Evolutionary conservation across 1,140 invertebrate species (phyloP), one percentile per base, ranked within the genome.

Genomic region (Acromyrmex echinatior): DNA sequence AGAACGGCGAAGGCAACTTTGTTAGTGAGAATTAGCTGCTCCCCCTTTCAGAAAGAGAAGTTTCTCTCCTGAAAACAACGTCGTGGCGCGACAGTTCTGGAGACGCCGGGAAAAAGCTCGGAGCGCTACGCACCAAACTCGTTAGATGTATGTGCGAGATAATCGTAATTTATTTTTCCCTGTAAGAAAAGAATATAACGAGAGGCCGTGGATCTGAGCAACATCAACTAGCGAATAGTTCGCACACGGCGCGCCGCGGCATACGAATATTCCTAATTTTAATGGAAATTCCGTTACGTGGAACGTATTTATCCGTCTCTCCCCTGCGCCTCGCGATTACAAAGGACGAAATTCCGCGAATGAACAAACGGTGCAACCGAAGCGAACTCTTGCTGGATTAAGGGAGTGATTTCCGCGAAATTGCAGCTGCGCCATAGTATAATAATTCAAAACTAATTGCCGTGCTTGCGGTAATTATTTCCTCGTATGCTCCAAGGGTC

Each of bases 381-480:
- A 62, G 68, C 80, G 70, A 84, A 84, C 70, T 84, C 80, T 84
- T 84, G 70, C 70, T 31, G 66, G 87, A 86, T 89, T 89, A 89
- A 79, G n/a, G 14, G 65, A 70, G 65, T 71, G 82, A 90, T 90
- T 89, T 70, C 60, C 87, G 49, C 35, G 71, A 45, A 89, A 89
- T 89, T 88, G 56, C 58, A 65, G 39, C 71, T 86, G 56, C 84
- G 68, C 84, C 73, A 28, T 51, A 16, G 70, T n/a, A 65, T 73
- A 89, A 89, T 86, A 89, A 90, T 77, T 90, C 87, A 86, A n/a
- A 53, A 45, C 77, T 90, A 90, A 90, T 89, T 90, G 87, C 51
- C 76, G 68, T 84, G 86, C 63, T 49, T 14, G 28, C 28, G 21
- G 68, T 58, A 89, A 90, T 71, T 71, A 89, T 73, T 82, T 86